These are phyloP conservation scores for Catharus minimus DNA, from an alignment of 2,113 vertebrate genomes.

Conservation along the genomic window DNA sequence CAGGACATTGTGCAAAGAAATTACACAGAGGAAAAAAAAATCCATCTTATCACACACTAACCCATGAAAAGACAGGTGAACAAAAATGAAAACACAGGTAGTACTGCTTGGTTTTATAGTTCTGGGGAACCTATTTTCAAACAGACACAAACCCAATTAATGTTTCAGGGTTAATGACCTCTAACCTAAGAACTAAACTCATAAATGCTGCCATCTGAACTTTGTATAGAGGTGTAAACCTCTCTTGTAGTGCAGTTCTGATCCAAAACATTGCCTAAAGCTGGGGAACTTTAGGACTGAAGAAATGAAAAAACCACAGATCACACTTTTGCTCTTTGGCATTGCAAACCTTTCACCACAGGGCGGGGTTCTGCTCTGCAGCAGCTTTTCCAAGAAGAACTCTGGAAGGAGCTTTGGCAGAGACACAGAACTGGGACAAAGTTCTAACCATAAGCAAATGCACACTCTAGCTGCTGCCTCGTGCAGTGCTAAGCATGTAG, in stretches of 20 bases:
- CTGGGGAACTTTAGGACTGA: neutral
- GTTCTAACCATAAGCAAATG: neutral
- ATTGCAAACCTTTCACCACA: neutral
- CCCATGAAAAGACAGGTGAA: neutral
- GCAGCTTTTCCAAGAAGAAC: neutral
- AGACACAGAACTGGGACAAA: accelerated
- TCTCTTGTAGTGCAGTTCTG: neutral
- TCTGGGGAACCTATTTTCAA: neutral
- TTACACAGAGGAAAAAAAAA: neutral
- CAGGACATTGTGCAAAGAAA: neutral
- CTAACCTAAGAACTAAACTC: neutral
- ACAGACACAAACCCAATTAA: neutral
- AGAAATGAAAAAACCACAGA: neutral
- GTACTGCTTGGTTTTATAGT: neutral
- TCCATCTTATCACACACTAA: neutral
- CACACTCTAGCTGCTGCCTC: neutral
- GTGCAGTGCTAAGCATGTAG: neutral
- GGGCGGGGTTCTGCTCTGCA: neutral
- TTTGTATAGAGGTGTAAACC: neutral
- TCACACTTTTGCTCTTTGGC: neutral
- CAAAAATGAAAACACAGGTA: neutral
- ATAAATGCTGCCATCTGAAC: neutral
- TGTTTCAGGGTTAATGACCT: neutral
- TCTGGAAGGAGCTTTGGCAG: neutral
- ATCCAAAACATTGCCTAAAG: neutral